Base-by-base conservation (phyloP, 2,113 vertebrate species). In the Ceyx melanurus region DNA sequence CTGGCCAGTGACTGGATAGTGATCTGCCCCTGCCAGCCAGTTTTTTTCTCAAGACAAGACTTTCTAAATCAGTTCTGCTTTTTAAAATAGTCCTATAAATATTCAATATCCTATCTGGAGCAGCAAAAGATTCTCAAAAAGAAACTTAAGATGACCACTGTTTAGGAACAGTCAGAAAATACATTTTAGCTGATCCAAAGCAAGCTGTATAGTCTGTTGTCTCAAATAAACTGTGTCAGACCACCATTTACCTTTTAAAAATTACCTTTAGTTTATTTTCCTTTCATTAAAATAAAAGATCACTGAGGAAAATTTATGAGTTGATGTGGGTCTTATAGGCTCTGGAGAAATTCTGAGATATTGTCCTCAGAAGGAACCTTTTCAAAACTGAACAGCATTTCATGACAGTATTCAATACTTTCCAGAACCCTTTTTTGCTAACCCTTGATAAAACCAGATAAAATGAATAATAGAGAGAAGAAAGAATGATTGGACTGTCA, bases 241-340 rank as follows among this genome's bases (percentile, higher is more conserved):
- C 13, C 33, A 73, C 31, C 20, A 60, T 67, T 77, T 80, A 37
- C 2, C 43, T 33, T 23, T 74, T 53, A 88, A 21, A 74, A 53
- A 45, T 64, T 37, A 77, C 19, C 8, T 48, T 66, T 70, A 66
- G 48, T 77, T 80, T 79, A 68, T 29, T 85, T 78, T 64, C 67
- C 25, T 83, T 92, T 16, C 40, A 17, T 64, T 89, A 31, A 72
- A 93, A 92, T 58, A 70, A 87, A 84, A 87, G 58, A 48, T 29
- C 91, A 31, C 72, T 79, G 93, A 80, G 70, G 54, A 85, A 93
- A 95, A 81, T 70, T 45, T 82, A 82, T 75, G 4, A 72, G 51
- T 67, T 76, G 83, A 62, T 87, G 6, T 54, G 43, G 19, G 33
- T 58, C 95, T 92, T 90, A 48, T 20, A 90, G 42, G 25, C 70